Percentiles rank a stretch among this genome's conserved stretches.
Conservation (phyloP, 2,797 vertebrate genomes). For the Oreonectes daqikongensis region DNA sequence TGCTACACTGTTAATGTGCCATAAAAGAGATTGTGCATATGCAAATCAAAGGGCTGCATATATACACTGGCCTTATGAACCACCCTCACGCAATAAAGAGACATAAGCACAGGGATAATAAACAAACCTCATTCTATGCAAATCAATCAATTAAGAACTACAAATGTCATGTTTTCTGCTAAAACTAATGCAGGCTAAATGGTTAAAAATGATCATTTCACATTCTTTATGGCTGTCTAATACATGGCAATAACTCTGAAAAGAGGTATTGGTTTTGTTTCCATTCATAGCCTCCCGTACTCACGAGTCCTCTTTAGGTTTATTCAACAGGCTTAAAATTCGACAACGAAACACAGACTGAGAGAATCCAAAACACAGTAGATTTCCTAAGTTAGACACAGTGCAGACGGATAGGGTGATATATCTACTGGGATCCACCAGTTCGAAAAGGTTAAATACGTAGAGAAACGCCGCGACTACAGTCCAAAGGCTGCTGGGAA, state of each 20-base stretch:
- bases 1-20: slow-evolving; percentile 15
- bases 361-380: slow-evolving; percentile 52
- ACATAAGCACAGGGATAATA: not conserved
- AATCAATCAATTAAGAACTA: not conserved
- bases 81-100: not conserved
- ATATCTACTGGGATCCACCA: slow-evolving; percentile 29
- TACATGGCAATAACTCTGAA: not conserved
- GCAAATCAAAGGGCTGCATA: slow-evolving; percentile 15
- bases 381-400: slow-evolving; percentile 41
- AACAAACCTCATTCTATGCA: not conserved
- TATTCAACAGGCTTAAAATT: slow-evolving; percentile 4
- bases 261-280: not conserved
- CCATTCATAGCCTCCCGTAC: not conserved
- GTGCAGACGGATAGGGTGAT: slow-evolving; percentile 39
- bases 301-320: not conserved
- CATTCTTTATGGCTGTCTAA: not conserved
- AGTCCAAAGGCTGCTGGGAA: slow-evolving; percentile 44
- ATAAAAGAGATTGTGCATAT: slow-evolving; percentile 22
- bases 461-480: slow-evolving; percentile 25
- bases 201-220: not conserved
- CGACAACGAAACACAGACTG: slow-evolving; percentile 47
- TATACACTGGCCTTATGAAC: not conserved
- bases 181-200: not conserved
- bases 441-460: slow-evolving; percentile 24
- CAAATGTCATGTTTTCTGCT: not conserved